These are phyloP conservation scores for Clavelina lepadiformis DNA, from an alignment of 23 tunicate genomes.

Conservation along the genomic window DNA sequence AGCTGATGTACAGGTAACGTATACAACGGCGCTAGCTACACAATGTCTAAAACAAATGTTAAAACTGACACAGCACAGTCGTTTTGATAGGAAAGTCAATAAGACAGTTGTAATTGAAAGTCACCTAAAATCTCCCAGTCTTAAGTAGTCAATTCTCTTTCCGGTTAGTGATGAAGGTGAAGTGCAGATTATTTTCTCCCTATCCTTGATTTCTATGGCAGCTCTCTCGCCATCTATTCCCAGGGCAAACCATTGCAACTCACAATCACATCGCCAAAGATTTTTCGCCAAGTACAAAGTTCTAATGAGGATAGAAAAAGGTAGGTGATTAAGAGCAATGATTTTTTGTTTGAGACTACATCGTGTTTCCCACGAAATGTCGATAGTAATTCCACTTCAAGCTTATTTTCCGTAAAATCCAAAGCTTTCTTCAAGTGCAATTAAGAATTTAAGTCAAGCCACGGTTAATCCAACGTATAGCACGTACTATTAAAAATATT, in stretches of 20 bases:
- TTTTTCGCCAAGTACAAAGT: conserved; percentile 44
- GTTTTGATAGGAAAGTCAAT: neutral
- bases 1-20: conserved; percentile 20
- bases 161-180: conserved; percentile 34
- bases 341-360: no score
- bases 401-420: no score
- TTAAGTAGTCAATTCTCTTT: conserved; percentile 41
- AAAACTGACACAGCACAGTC: neutral
- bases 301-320: conserved; percentile 4
- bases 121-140: conserved; percentile 61
- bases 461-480: no score
- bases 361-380: no score
- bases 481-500: no score
- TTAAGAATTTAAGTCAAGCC: no score
- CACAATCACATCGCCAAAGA: conserved; percentile 75
- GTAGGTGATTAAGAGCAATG: neutral
- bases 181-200: conserved; percentile 32
- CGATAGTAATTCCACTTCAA: no score
- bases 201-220: conserved; percentile 31
- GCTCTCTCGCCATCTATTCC: conserved; percentile 66
- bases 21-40: neutral
- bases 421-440: no score
- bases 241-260: conserved; percentile 46
- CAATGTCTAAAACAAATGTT: conserved; percentile 40
- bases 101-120: neutral